A percentile compares a stretch with the other conserved stretches of the same genome.
Evolutionary conservation across 2,888 invertebrate genomes (phyloP).

Genomic region (Brachyptera putata): DNA sequence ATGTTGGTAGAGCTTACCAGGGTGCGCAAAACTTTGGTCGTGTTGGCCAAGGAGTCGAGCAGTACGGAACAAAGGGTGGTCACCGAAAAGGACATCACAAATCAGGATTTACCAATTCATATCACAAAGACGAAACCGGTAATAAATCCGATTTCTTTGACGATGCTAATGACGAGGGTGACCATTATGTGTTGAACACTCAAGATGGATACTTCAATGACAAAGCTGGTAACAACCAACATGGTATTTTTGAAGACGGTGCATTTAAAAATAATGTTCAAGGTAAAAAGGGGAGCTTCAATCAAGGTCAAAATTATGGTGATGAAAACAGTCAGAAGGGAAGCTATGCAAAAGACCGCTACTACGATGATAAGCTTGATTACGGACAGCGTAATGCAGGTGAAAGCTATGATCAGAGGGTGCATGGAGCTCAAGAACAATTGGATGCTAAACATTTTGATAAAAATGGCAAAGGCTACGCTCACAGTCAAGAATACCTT

Average conservation of each 20-base stretch:
- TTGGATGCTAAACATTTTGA: not conserved
- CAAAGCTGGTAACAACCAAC: conserved; percentile 14
- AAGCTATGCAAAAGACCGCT: conserved; percentile 19
- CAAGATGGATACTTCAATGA: conserved; percentile 24
- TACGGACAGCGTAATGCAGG: conserved; percentile 23
- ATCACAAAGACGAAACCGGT: conserved; percentile 36
- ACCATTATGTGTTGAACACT: conserved; percentile 25
- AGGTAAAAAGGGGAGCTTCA: conserved; percentile 23
- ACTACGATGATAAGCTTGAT: conserved; percentile 19
- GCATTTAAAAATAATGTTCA: conserved; percentile 12
- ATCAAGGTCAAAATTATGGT: conserved; percentile 10
- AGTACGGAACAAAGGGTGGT: conserved; percentile 27
- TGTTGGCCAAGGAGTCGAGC: conserved; percentile 28
- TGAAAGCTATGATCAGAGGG: conserved; percentile 1
- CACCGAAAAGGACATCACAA: conserved; percentile 34
- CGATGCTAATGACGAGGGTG: conserved; percentile 31
- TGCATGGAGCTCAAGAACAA: conserved; percentile 5
- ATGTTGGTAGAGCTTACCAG: conserved; percentile 29
- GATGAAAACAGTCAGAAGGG: conserved; percentile 21
- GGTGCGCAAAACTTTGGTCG: conserved; percentile 30
- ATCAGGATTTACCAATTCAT: conserved; percentile 34
- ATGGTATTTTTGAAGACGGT: conserved; percentile 23
- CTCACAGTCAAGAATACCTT: not conserved
- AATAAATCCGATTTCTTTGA: conserved; percentile 35
- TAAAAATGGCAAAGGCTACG: conserved; percentile 3